Evolutionary conservation across 1,140 invertebrate species (phyloP), one percentile per base, ranked within the genome.

Genomic region (Xylocopa sonorina): DNA sequence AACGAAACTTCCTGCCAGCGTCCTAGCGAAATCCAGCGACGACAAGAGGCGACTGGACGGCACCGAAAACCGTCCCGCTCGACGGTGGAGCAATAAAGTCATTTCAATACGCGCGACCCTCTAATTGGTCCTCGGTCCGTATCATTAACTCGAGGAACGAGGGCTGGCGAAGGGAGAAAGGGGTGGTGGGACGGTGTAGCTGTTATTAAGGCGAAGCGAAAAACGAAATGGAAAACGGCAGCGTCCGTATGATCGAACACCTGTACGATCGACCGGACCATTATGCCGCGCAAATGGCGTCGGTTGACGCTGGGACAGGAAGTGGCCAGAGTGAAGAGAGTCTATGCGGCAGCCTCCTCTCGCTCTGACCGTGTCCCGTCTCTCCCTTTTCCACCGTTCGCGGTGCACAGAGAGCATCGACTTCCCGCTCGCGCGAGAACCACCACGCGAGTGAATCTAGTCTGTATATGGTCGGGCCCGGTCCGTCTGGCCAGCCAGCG

Each of bases 391-490:
- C 41, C 51, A 50, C 6, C 29, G 32, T 29, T 50, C 48, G 51
- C 10, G 64, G 18, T 32, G 38, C 38, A 46, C 51, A 68, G 74
- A 68, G 74, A 76, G 63, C 74, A 50, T 72, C 64, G 75, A 50
- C 67, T 34, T 68, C 57, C 41, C 60, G 67, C 66, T 57, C 62
- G 48, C 60, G 75, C 58, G 60, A 38, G 43, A 67, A 29, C 71
- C 51, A 84, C 78, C 86, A 82, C 84, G 81, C 88, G 84, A 90
- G 88, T 89, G 88, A 90, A 88, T 90, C 86, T 90, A 89, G 87
- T 90, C 88, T 90, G 88, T 89, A 89, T 88, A 90, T 90, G 88
- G 88, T 88, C 88, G 82, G 89, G 86, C 88, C 77, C 83, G 75
- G 84, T 83, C 82, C 79, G 84, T 87, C 86, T 87, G 89, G 58